phyloP scores from a whole-genome alignment of 2,888 invertebrate species.

The Oxyteleia sp. region DNA sequence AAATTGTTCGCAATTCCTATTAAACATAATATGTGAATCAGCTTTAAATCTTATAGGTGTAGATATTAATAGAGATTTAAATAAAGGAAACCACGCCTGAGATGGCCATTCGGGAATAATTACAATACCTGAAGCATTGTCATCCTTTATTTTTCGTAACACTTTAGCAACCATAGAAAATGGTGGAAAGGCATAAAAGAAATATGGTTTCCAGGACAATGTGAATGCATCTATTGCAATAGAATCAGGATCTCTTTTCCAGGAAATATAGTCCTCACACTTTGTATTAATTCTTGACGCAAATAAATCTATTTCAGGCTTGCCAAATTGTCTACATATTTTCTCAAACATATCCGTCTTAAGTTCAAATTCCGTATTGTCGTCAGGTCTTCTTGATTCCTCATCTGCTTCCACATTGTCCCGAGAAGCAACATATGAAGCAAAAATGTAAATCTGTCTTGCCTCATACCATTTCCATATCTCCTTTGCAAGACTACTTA shows the following conservation, averaged over 20 bases:
- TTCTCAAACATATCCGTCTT: too few species aligned
- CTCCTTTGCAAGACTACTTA: too few species aligned
- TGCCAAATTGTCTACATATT: too few species aligned
- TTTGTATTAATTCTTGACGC: too few species aligned
- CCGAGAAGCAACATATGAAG: too few species aligned
- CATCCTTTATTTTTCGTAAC: constrained; percentile 42
- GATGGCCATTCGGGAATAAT: constrained; percentile 52
- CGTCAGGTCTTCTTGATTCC: too few species aligned
- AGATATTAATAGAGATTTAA: constrained; percentile 30
- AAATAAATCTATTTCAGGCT: too few species aligned
- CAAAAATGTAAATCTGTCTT: too few species aligned
- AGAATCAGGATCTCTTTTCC: constrained; percentile 62
- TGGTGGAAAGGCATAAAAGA: constrained; percentile 71
- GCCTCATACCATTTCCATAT: too few species aligned
- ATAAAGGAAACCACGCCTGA: constrained; percentile 56
- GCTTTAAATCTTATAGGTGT: constrained; percentile 55
- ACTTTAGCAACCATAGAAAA: constrained; percentile 40
- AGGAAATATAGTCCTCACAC: too few species aligned
- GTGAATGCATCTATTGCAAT: constrained; percentile 63
- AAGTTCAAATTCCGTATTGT: too few species aligned
- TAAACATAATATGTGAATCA: constrained; percentile 25
- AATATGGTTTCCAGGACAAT: constrained; percentile 35
- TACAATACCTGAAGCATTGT: constrained; percentile 45
- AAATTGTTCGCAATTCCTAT: constrained; percentile 38
- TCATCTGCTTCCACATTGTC: too few species aligned